A percentile compares a stretch with the other conserved stretches of the same genome.
phyloP scores from a whole-genome alignment of 2,797 vertebrate genomes.

The Tapirus indicus region DNA sequence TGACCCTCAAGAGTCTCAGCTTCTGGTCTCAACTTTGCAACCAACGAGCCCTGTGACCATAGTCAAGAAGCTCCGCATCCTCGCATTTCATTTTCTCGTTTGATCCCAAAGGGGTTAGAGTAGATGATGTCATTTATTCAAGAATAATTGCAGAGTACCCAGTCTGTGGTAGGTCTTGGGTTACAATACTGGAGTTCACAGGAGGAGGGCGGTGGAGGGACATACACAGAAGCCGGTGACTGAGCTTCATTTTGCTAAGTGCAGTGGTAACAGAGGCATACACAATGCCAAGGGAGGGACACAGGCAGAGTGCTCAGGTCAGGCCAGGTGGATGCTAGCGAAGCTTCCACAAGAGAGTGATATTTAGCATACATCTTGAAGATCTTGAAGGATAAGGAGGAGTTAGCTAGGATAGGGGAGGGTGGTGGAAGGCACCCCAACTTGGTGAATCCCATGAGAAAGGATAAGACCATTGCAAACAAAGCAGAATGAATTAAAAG shows the following conservation, averaged over 20 bases:
- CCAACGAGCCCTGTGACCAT: neutral
- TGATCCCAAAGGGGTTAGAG: neutral
- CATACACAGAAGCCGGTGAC: neutral
- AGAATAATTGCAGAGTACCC: neutral
- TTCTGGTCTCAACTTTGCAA: neutral
- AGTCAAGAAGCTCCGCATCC: neutral
- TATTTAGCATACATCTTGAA: neutral
- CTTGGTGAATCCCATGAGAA: accelerated
- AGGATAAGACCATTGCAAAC: neutral
- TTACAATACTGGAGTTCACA: neutral
- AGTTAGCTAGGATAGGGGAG: neutral
- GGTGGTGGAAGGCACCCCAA: neutral
- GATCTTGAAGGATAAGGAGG: neutral
- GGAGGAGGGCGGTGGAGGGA: neutral
- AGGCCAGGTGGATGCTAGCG: too few relatives aligned
- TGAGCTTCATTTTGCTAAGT: neutral
- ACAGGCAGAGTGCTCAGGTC: neutral
- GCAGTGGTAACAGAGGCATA: neutral
- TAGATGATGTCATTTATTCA: neutral
- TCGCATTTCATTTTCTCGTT: neutral
- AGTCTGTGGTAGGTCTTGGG: too few relatives aligned
- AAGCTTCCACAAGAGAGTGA: neutral
- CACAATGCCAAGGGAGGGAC: neutral
- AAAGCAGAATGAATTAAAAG: neutral
- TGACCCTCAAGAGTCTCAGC: neutral